Percentiles rank a stretch among this genome's conserved stretches.
These are phyloP conservation scores for Planococcus citri DNA, from an alignment of 1,140 invertebrate genomes.

Conservation along the genomic window DNA sequence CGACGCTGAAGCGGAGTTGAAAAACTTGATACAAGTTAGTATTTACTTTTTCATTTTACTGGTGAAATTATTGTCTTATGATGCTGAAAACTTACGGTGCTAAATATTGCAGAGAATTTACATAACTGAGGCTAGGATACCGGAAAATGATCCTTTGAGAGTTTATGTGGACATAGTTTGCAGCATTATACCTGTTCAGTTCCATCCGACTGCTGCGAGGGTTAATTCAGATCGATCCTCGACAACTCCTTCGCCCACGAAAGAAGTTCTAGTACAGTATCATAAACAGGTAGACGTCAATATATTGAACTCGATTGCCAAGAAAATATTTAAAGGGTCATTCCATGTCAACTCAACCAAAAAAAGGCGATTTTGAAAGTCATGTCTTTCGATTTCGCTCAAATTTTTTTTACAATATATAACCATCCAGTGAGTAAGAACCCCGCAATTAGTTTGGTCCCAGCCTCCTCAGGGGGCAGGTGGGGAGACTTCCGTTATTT, in stretches of 20 bases:
- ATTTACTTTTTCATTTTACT: background rate
- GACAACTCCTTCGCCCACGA: background rate
- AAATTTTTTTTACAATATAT: too few species aligned
- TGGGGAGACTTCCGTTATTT: too few species aligned
- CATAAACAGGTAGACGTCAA: background rate
- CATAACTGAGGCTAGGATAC: background rate
- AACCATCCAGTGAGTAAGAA: too few species aligned
- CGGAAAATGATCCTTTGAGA: slow-evolving; percentile 2
- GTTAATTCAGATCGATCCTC: background rate
- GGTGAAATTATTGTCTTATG: too few species aligned
- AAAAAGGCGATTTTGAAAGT: too few species aligned
- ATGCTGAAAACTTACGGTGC: too few species aligned
- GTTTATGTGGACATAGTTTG: slow-evolving; percentile 1
- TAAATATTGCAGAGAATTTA: background rate
- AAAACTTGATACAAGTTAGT: background rate
- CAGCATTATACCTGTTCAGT: background rate
- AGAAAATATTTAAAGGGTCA: too few species aligned
- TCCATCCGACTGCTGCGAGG: background rate
- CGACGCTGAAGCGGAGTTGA: background rate
- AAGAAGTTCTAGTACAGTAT: slow-evolving; percentile 5
- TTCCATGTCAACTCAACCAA: too few species aligned
- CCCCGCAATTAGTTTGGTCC: too few species aligned
- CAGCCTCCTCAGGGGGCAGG: too few species aligned
- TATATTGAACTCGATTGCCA: background rate
- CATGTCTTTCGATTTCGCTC: too few species aligned